Conservation (phyloP, 1,140 invertebrate species). For the Neelides sp. region DNA sequence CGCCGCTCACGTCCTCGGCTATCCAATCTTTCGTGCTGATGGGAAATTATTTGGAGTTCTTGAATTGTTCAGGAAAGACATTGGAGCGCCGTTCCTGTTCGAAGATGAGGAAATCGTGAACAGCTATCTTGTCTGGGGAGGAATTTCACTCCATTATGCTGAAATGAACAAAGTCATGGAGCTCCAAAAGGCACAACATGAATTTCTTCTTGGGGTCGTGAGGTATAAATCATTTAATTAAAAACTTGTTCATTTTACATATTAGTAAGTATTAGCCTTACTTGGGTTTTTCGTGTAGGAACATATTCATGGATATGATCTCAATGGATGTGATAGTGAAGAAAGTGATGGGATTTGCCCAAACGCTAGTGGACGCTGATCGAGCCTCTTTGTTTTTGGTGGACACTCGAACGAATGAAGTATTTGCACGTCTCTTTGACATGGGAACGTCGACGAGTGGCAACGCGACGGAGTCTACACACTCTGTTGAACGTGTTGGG, state of each 20-base stretch:
- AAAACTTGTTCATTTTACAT: not conserved
- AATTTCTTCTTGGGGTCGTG: constrained; percentile 57
- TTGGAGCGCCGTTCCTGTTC: constrained; percentile 42
- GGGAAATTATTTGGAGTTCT: constrained; percentile 44
- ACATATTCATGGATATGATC: constrained; percentile 67
- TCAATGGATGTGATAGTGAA: constrained; percentile 68
- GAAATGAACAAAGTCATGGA: constrained; percentile 49
- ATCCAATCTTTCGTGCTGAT: constrained; percentile 45
- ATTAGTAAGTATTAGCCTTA: not conserved
- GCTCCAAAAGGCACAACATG: constrained; percentile 52
- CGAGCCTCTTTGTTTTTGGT: constrained; percentile 63
- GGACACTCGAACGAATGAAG: constrained; percentile 53
- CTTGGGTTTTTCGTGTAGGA: constrained; percentile 37
- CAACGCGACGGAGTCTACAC: too few species aligned
- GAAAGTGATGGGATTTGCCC: constrained; percentile 70
- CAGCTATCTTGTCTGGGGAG: constrained; percentile 50
- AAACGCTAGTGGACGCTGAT: constrained; percentile 65
- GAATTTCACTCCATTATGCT: constrained; percentile 48
- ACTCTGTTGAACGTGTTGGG: too few species aligned
- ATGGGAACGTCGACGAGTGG: constrained; percentile 42
- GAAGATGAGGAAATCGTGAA: constrained; percentile 54
- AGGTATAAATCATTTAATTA: constrained; percentile 54
- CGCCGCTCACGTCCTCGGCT: constrained; percentile 40
- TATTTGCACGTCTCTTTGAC: constrained; percentile 72
- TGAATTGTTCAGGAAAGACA: constrained; percentile 37